A percentile compares a stretch with the other conserved stretches of the same genome.
phyloP scores from a whole-genome alignment of 2,113 vertebrate genomes.

The Lycaon pictus region DNA sequence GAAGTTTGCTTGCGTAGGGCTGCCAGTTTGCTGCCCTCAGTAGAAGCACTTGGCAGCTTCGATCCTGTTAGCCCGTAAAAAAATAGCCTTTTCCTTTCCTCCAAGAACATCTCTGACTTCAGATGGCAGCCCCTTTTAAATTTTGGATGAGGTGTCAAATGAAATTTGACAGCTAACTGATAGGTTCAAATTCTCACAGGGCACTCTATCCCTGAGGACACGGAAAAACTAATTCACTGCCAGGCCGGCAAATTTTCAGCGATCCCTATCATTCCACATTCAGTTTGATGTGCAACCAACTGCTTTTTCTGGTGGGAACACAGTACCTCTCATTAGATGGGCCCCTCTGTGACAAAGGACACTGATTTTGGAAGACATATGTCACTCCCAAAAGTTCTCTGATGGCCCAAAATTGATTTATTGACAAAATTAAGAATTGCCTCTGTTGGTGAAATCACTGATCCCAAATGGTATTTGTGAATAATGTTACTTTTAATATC shows the following conservation, averaged over 20 bases:
- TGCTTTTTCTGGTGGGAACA: conserved; percentile 56
- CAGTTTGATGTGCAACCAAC: conserved; percentile 73
- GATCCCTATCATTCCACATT: conserved; percentile 68
- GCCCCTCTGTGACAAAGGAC: conserved; percentile 49
- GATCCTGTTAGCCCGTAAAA: neutral
- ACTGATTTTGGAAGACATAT: conserved; percentile 21
- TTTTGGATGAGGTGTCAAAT: conserved; percentile 82
- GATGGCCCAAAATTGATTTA: conserved; percentile 49
- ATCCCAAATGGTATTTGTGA: neutral
- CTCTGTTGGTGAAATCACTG: neutral
- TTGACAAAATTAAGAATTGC: neutral
- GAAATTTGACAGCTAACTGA: conserved; percentile 83
- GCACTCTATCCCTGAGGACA: conserved; percentile 72
- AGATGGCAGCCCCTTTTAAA: conserved; percentile 77
- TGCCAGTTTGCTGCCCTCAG: neutral
- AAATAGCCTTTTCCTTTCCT: conserved; percentile 65
- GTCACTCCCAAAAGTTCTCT: conserved; percentile 12
- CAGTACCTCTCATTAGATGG: conserved; percentile 49
- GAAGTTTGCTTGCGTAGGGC: neutral
- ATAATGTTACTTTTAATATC: conserved; percentile 33
- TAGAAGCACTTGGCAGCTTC: conserved; percentile 40
- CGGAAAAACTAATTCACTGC: conserved; percentile 71
- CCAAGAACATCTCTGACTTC: conserved; percentile 49
- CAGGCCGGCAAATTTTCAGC: conserved; percentile 57
- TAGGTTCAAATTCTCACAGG: conserved; percentile 79